Evolutionary conservation across 2,888 invertebrate genomes (phyloP), one percentile per base, ranked within the genome.

Genomic region (Ophonus ardosiacus): DNA sequence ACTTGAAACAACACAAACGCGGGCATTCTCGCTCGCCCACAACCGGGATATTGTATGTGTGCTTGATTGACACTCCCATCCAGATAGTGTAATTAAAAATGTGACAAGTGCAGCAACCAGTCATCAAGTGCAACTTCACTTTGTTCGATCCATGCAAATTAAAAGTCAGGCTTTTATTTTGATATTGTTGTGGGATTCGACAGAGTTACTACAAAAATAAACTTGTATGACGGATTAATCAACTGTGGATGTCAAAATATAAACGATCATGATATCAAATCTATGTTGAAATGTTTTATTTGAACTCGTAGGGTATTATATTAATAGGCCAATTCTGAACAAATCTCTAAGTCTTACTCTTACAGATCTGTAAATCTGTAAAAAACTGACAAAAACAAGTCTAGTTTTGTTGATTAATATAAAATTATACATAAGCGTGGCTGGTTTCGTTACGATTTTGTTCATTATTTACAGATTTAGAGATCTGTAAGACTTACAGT

Each of bases 1-100:
- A 68, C 68, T 68, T 21, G 7, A 68, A 68, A 21, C 21, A 68
- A 68, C 8, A 13, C 24, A 68, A 68, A 68, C 24, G 7, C 68
- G 7, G 13, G 24, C 7, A 5, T 31, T 68, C 24, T n/a, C 68
- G 68, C 24, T 68, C 63, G 24, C 13, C 63, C 63, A 63, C 21
- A 63, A 63, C 63, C 13, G 21, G 63, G 24, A 15, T 31, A 68
- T 68, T 68, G 68, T 68, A 68, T 68, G 43, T 63, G 15, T 31
- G 31, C 38, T 24, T 83, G 83, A 83, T 83, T 74, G 83, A 61
- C 61, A 83, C 21, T 38, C 59, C 74, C 38, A 83, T 83, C 71
- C 74, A 83, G 74, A 83, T 83, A 83, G 83, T 76, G 83, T 83
- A 83, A 83, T 83, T 83, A 83, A 83, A 83, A 83, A 74, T 76